Evolutionary conservation across 2,113 vertebrate species (phyloP), one percentile per base, ranked within the genome.

Genomic region (Pomatostomus ruficeps): DNA sequence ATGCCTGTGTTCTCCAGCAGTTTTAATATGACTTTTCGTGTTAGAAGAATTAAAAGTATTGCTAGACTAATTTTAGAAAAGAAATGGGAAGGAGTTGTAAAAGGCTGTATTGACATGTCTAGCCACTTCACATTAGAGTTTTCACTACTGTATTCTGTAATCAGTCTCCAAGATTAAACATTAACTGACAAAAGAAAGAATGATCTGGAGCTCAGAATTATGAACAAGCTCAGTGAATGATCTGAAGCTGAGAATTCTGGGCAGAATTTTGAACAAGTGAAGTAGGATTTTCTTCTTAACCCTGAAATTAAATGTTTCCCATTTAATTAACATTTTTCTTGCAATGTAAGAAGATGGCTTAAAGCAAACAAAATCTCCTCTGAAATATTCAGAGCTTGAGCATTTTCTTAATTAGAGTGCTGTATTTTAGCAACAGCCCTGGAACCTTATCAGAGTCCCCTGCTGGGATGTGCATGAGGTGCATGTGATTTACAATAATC

Each of bases 371-470:
- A 92, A 89, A 78, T 51, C 48, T 61, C 9, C 40, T 72, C 43
- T 81, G 45, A 9, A 92, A 54, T 75, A 87, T 82, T 87, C 70
- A 89, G 57, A 91, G 28, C 40, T 75, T 68, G 45, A 91, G 36
- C 24, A 33, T 85, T 89, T 91, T 88, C 67, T 95, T 84, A 89
- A 93, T 93, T 92, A 84, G 79, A 78, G 26, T 75, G 25, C 48
- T 75, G 4, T 89, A 59, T 93, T 96, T 95, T 71, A 95, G 19
- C 54, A 76, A 52, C 36, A 95, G 49, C 70, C 49, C n/a, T 92
- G 87, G 45, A 87, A 85, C 23, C 14, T 89, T 79, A 49, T 84
- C 72, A 79, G 33, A 26, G 24, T 85, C 21, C 23, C 89, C 81
- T 16, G 25, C 81, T 94, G 87, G 57, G 81, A 62, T 82, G 62